phyloP scores from a whole-genome alignment of 1,140 invertebrate genomes.

The Neodiprion lecontei region DNA sequence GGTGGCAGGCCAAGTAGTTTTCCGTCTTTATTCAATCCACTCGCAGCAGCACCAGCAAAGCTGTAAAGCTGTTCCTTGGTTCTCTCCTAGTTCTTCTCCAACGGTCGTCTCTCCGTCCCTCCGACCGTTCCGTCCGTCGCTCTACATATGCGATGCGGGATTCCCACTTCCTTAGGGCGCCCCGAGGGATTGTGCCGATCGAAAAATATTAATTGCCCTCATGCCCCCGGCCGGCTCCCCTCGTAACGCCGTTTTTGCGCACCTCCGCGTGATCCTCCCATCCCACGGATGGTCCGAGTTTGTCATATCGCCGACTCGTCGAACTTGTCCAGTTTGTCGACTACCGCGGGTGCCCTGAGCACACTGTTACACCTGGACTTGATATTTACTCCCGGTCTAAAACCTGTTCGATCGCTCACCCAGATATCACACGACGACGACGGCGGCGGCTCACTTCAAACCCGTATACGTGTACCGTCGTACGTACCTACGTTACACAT shows the following conservation, averaged over 20 bases:
- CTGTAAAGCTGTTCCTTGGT: not conserved
- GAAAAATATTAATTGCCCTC: constrained; percentile 1
- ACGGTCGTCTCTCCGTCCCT: not conserved
- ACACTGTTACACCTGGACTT: not conserved
- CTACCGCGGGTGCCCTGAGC: too few species aligned
- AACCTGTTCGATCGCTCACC: not conserved
- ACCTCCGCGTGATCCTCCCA: too few species aligned
- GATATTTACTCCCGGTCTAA: not conserved
- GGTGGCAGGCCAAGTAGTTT: not conserved
- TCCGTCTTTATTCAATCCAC: constrained; percentile 4
- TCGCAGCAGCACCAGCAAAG: not conserved
- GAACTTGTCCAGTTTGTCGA: too few species aligned
- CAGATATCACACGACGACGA: too few species aligned
- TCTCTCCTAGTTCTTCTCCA: not conserved
- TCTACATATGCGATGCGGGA: constrained; percentile 6
- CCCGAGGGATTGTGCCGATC: not conserved
- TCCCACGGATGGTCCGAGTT: too few species aligned
- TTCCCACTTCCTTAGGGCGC: constrained; percentile 6
- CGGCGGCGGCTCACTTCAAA: too few species aligned
- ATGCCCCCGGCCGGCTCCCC: not conserved
- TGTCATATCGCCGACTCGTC: too few species aligned
- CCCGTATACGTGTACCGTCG: too few species aligned
- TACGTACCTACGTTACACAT: not conserved
- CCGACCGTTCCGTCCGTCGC: not conserved
- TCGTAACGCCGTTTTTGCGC: too few species aligned